Base-by-base conservation (phyloP, 2,797 vertebrate species). In the Arctocebus calabarensis region DNA sequence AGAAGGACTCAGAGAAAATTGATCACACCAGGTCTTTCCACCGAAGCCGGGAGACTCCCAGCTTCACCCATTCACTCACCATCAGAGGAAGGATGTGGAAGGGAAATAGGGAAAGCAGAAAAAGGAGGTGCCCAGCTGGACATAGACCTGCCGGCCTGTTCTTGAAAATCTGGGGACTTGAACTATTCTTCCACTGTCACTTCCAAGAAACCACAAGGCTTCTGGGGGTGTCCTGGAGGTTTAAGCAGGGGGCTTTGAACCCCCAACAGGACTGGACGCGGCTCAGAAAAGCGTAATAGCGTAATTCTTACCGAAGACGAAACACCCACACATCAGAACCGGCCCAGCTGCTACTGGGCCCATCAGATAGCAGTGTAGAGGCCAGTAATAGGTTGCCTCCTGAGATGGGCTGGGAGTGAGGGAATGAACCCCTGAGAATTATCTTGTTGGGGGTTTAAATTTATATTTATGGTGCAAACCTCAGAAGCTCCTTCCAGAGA, bases 401-500 rank as follows among this genome's bases (percentile, higher is more conserved):
- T 74, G 59, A 81, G 52, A 59, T 70, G 64, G 85, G 40, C 89
- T 94, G 84, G 81, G 40, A 61, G 6, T 29, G 55, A 94, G n/a
- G 40, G 43, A 9, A 61, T 78, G 40, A 61, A 59, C 9, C 25
- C 22, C 6, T 1, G 17, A 95, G 85, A 84, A 79, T 83, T 55
- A 32, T 68, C 66, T 55, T 92, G 6, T 78, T 71, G 57, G 62
- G 32, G 32, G 10, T 2, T 90, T 91, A 71, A 87, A 81, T 73
- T 84, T 94, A 43, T 90, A 59, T 71, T 91, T 89, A 82, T 71
- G 77, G 34, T 64, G 55, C 64, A 81, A 79, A 73, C 5, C 91
- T 88, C 29, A 43, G 86, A 55, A 78, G 32, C n/a, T 84, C 34
- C 71, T 87, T 86, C 59, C 22, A 13, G 22, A 83, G 55, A 95